A percentile compares a stretch with the other conserved stretches of the same genome.
Conservation (phyloP, 1,140 invertebrate genomes). For the Cydia strobilella region DNA sequence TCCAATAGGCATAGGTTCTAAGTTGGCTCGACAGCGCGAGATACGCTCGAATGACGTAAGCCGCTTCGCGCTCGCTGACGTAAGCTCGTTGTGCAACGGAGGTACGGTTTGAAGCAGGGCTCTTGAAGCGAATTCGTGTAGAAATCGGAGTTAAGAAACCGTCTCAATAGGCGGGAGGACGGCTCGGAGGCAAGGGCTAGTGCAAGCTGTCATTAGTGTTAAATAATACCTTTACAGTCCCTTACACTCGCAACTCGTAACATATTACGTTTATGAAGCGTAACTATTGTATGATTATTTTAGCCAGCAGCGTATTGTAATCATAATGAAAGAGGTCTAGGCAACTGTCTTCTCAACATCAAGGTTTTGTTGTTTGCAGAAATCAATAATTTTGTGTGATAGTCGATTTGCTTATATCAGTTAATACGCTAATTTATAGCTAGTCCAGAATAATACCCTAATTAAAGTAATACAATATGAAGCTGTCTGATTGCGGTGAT, state of each 20-base stretch:
- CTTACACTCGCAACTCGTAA: conserved; percentile 6
- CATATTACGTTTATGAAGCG: conserved; percentile 33
- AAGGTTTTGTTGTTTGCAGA: too few species aligned
- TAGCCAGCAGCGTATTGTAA: not conserved
- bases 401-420: too few species aligned
- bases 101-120: conserved; percentile 75
- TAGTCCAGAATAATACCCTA: too few species aligned
- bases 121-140: conserved; percentile 73
- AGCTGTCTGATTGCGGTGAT: too few species aligned
- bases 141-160: conserved; percentile 76
- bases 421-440: too few species aligned
- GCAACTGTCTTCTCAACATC: too few species aligned
- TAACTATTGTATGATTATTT: not conserved
- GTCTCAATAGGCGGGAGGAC: conserved; percentile 64
- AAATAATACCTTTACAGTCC: not conserved
- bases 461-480: too few species aligned
- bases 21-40: conserved; percentile 50
- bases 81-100: conserved; percentile 79
- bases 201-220: not conserved
- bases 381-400: too few species aligned
- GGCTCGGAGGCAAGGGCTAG: conserved; percentile 54
- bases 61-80: conserved; percentile 76
- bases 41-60: conserved; percentile 76
- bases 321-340: too few species aligned
- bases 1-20: conserved; percentile 48